Conservation (phyloP, 2,797 vertebrate species). For the Lepidocolaptes lacrymiger region DNA sequence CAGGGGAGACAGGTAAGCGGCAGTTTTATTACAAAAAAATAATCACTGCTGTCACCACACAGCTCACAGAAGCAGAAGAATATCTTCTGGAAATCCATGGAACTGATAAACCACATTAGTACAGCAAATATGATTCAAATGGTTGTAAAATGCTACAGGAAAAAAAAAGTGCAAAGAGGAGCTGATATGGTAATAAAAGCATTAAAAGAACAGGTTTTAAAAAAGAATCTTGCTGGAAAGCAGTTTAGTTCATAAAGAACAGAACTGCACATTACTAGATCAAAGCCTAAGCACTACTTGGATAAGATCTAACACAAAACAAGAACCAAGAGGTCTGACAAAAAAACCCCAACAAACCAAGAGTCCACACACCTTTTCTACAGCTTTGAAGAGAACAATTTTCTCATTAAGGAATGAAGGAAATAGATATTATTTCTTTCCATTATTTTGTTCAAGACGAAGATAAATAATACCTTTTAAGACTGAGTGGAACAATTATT, state of each 20-base stretch:
- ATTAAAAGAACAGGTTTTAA: background rate
- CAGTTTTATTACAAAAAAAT: background rate
- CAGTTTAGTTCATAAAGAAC: background rate
- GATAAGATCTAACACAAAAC: conserved; percentile 16
- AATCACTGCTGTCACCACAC: background rate
- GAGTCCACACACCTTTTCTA: background rate
- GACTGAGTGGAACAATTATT: background rate
- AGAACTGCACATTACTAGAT: background rate
- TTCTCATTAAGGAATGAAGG: background rate
- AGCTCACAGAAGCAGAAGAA: background rate
- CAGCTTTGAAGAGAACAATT: background rate
- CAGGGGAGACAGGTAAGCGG: background rate
- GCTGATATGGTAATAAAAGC: background rate
- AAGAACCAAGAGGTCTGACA: background rate
- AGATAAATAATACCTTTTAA: background rate
- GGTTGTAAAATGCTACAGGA: background rate
- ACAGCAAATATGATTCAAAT: background rate
- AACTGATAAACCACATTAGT: background rate
- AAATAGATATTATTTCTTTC: background rate
- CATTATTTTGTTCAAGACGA: background rate
- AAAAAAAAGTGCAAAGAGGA: background rate
- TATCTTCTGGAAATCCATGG: background rate
- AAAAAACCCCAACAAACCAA: background rate
- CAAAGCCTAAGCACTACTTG: background rate
- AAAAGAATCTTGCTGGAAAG: background rate